Percentiles rank a stretch among this genome's conserved stretches.
These are phyloP conservation scores for Gobio occitaniae DNA, from an alignment of 2,797 vertebrate species.

Conservation along the genomic window DNA sequence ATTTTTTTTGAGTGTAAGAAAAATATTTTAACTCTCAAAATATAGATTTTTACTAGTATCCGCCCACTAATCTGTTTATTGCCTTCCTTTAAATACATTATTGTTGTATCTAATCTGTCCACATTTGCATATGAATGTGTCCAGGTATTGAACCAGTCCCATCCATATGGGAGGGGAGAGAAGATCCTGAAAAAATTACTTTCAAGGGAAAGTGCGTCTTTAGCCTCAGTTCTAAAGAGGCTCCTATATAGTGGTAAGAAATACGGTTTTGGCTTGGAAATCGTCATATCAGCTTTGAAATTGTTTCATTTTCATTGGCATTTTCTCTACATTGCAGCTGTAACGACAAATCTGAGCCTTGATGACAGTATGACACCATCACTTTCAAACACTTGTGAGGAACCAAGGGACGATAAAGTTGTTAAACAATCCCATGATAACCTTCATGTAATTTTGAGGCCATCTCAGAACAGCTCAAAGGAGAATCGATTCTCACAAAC, in stretches of 20 bases:
- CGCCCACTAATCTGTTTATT: background rate
- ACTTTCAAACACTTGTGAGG: constrained; percentile 12
- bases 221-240: constrained; percentile 65
- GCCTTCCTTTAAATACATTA: background rate
- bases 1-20: background rate
- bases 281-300: background rate
- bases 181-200: constrained; percentile 69
- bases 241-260: constrained; percentile 74
- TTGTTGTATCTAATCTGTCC: background rate
- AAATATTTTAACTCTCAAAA: background rate
- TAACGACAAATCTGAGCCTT: background rate
- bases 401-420: constrained; percentile 15
- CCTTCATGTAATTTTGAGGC: constrained; percentile 15
- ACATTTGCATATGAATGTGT: background rate
- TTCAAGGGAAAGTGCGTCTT: constrained; percentile 53
- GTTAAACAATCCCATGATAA: background rate
- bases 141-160: constrained; percentile 70
- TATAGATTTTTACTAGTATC: background rate
- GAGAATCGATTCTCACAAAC: constrained; percentile 32
- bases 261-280: background rate
- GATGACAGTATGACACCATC: constrained; percentile 3
- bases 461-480: constrained; percentile 23
- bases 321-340: constrained; percentile 61
- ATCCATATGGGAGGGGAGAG: constrained; percentile 68
- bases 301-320: constrained; percentile 1